Base-by-base conservation (phyloP, 2,888 invertebrate species). In the Cecidostiba fungosa region DNA sequence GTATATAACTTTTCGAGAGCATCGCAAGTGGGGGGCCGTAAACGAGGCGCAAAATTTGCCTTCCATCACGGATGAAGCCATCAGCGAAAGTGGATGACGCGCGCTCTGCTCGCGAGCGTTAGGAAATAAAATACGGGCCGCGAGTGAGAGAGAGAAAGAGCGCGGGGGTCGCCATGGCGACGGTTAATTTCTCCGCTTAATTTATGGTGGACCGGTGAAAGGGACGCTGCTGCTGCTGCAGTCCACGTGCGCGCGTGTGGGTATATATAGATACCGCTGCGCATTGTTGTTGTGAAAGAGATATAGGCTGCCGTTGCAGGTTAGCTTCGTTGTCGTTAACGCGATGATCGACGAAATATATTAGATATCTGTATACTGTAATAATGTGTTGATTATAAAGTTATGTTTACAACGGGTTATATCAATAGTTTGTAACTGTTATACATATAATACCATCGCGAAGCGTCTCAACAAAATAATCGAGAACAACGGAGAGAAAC, bases 131-230 rank as follows among this genome's bases (percentile, higher is more conserved):
- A 89, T 89, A 89, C 87, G 84, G 82, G 79, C 78, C n/a, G 86
- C 74, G 77, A 59, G 32, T 32, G 73, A 16, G 50, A 43, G 62
- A 43, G 26, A 32, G n/a, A 69, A 50, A 69, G 50, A 74, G 74
- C 62, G 59, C 39, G 36, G 50, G 70, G 82, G 85, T 86, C 80
- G 85, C 85, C 85, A 86, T 87, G 77, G 86, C 86, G 88, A 84
- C 88, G 87, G 89, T 89, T 91, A 90, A 91, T 91, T 92, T 92
- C 90, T 90, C 89, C 87, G 76, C 85, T 89, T 88, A 90, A 92
- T 91, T 92, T 92, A 91, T 88, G 89, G 90, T 89, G 89, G 89
- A 88, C 85, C 87, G 88, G 89, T 91, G 90, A 90, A 92, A 90
- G 91, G 90, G 80, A 86, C 76, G 43, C 50, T 89, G 86, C 78